phyloP scores from a whole-genome alignment of 2,888 invertebrate genomes.

The Rotaria macrura region DNA sequence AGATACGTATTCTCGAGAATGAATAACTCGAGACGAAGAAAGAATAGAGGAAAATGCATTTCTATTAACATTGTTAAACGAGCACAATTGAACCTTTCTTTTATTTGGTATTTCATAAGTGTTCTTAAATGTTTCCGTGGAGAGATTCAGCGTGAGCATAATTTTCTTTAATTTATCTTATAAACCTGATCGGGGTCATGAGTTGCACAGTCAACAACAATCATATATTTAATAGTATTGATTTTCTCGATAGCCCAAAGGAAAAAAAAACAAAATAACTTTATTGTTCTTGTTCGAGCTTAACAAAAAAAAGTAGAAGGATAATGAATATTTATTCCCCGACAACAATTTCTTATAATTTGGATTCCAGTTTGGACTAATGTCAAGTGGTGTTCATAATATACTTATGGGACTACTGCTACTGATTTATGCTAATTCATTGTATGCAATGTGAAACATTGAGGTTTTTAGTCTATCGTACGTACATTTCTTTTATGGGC shows the following conservation, averaged over 20 bases:
- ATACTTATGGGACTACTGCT: neutral
- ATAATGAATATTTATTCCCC: neutral
- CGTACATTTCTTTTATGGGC: neutral
- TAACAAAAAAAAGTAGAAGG: neutral
- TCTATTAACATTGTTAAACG: too few species aligned
- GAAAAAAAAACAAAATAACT: too few species aligned
- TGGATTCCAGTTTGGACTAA: neutral
- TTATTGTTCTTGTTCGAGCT: too few species aligned
- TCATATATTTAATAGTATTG: too few species aligned
- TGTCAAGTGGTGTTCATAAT: neutral
- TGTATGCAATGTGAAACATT: neutral
- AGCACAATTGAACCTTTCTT: too few species aligned
- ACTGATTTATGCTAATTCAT: neutral
- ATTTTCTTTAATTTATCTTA: neutral
- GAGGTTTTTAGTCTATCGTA: neutral
- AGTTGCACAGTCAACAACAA: too few species aligned
- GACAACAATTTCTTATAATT: neutral
- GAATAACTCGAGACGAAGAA: too few species aligned
- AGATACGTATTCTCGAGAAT: too few species aligned
- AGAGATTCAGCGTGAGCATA: neutral
- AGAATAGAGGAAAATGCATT: too few species aligned
- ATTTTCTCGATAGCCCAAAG: too few species aligned
- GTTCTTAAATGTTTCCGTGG: neutral
- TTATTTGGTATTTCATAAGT: too few species aligned
- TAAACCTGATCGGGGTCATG: too few species aligned